Percentiles rank a stretch among this genome's conserved stretches.
Conservation (phyloP, 2,113 vertebrate species). For the Myrmophylax atrothorax region DNA sequence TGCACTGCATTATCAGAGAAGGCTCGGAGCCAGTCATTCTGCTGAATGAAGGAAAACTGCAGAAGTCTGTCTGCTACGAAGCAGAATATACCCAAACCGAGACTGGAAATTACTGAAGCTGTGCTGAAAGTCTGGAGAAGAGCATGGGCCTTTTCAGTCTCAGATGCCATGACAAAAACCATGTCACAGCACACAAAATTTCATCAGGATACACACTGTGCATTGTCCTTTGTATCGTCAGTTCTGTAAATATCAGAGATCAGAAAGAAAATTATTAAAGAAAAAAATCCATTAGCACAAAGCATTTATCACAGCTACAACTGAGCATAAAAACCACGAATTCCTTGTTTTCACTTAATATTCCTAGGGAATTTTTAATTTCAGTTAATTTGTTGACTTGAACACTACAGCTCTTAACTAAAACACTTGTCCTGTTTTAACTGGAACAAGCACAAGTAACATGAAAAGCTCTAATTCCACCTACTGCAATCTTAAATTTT, state of each 20-base stretch:
- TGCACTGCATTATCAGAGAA: slow-evolving; percentile 88
- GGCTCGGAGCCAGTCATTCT: slow-evolving; percentile 88
- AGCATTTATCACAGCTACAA: neutral
- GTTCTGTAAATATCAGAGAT: slow-evolving; percentile 53
- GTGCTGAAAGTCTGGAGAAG: slow-evolving; percentile 90
- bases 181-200: neutral
- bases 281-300: neutral
- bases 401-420: neutral
- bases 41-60: slow-evolving; percentile 84
- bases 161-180: slow-evolving; percentile 82
- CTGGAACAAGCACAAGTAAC: neutral
- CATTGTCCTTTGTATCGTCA: slow-evolving; percentile 19
- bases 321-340: neutral
- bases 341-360: neutral
- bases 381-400: neutral
- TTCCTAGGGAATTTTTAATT: neutral
- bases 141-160: slow-evolving; percentile 88
- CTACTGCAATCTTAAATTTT: neutral
- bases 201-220: neutral
- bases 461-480: neutral
- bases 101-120: slow-evolving; percentile 85
- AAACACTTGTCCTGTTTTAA: neutral
- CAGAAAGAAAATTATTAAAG: slow-evolving; percentile 1
- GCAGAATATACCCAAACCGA: slow-evolving; percentile 89
- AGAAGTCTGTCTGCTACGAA: slow-evolving; percentile 84